phyloP scores from a whole-genome alignment of 2,113 vertebrate genomes.

The Ceyx melanurus region DNA sequence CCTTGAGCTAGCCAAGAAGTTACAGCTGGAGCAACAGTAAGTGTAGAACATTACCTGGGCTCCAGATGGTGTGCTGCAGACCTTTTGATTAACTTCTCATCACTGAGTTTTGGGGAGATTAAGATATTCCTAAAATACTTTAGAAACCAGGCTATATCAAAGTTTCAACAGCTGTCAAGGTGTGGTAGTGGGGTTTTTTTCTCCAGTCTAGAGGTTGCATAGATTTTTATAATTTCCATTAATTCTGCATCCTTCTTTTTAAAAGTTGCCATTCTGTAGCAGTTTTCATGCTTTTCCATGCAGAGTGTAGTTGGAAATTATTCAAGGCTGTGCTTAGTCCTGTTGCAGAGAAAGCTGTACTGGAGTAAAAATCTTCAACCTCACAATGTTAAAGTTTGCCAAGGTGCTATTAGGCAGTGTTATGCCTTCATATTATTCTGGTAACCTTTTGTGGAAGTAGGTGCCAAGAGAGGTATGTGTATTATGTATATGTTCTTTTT shows the following conservation, averaged over 20 bases:
- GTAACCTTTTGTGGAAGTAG: not conserved
- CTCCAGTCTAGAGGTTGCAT: not conserved
- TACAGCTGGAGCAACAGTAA: not conserved
- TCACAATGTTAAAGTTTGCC: fast-evolving
- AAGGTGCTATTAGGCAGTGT: not conserved
- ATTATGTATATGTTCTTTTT: fast-evolving
- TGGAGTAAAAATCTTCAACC: not conserved
- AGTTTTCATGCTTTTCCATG: not conserved
- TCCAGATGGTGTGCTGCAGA: not conserved
- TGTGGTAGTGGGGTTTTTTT: not conserved
- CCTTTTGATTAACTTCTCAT: not conserved
- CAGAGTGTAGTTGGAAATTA: not conserved
- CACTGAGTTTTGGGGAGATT: not conserved
- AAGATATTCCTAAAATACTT: not conserved
- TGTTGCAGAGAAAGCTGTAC: not conserved
- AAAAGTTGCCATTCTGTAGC: not conserved
- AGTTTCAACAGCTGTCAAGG: not conserved
- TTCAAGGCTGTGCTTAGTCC: not conserved
- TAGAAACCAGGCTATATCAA: not conserved
- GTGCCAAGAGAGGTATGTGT: not conserved
- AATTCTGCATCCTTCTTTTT: not conserved
- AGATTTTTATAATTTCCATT: not conserved
- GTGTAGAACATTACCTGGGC: not conserved
- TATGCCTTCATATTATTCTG: not conserved
- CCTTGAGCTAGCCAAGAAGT: not conserved